These are phyloP conservation scores for Colius striatus DNA, from an alignment of 2,113 vertebrate genomes.

Conservation along the genomic window DNA sequence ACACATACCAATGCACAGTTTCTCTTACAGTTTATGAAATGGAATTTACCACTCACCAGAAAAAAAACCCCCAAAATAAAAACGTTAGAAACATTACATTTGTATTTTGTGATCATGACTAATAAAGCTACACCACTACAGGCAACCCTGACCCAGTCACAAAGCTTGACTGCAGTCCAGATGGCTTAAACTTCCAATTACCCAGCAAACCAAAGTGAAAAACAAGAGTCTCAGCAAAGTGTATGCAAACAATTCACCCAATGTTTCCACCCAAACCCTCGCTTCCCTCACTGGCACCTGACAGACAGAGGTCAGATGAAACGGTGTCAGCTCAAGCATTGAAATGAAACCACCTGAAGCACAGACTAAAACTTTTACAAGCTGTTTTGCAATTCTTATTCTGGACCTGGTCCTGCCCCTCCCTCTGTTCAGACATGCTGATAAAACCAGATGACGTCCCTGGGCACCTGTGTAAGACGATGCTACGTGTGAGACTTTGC, in stretches of 20 bases:
- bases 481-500: not conserved
- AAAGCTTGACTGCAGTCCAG: not conserved
- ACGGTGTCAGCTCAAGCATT: not conserved
- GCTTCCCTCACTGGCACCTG: not conserved
- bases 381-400: not conserved
- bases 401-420: not conserved
- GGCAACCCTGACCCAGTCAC: not conserved
- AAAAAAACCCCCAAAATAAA: not conserved
- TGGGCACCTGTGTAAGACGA: conserved; percentile 44
- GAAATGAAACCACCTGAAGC: not conserved
- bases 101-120: not conserved
- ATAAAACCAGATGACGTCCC: conserved; percentile 42
- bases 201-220: not conserved
- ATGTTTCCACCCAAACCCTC: not conserved
- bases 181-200: not conserved
- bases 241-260: not conserved
- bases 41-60: not conserved
- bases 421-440: not conserved
- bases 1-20: not conserved
- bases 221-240: not conserved
- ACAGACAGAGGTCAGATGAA: not conserved
- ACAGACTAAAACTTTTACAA: not conserved
- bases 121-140: not conserved
- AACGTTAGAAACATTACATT: not conserved
- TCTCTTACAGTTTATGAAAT: not conserved